Base-by-base conservation (phyloP, 1,140 invertebrate genomes). In the Megathymus violae region DNA sequence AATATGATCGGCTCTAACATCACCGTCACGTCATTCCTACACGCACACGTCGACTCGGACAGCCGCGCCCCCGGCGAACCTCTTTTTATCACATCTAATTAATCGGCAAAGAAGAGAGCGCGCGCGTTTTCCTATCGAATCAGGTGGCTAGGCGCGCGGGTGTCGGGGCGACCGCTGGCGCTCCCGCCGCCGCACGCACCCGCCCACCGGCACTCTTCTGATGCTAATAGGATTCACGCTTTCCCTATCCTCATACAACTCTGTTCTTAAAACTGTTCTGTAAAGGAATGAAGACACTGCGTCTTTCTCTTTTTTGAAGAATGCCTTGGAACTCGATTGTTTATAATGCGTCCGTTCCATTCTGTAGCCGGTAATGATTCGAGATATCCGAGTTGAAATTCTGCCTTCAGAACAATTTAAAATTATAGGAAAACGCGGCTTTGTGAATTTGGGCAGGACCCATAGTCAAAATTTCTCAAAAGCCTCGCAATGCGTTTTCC, bases 51-150 rank as follows among this genome's bases (percentile, higher is more conserved):
- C 85, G 84, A 87, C 77, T 88, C 88, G 86, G 82, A 88, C 88
- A 88, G 85, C 88, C 88, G 88, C 88, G 88, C 88, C 88, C 88
- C 86, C 88, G 88, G 88, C 86, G 82, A 87, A 81, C 85, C 81
- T 82, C 69, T 75, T 74, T 62, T 67, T 63, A 60, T 61, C 66
- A 68, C 62, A 66, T 69, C 31, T 44, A 68, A 74, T 60, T 31
- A 64, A 64, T 70, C 69, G 71, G 74, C 68, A 62, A 70, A 73
- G 71, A 78, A 80, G 82, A 87, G 83, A 82, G 82, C 80, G 84
- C 82, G 82, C 81, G 81, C 63, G 74, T 64, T 80, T 69, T 74
- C 64, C 64, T 69, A 70, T 63, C 27, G 66, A 74, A 41, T 73
- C 67, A 72, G 75, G 78, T 74, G 79, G 77, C 80, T 85, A 80